Conservation (phyloP, 2,797 vertebrate species). For the Sebastes oblongus region DNA sequence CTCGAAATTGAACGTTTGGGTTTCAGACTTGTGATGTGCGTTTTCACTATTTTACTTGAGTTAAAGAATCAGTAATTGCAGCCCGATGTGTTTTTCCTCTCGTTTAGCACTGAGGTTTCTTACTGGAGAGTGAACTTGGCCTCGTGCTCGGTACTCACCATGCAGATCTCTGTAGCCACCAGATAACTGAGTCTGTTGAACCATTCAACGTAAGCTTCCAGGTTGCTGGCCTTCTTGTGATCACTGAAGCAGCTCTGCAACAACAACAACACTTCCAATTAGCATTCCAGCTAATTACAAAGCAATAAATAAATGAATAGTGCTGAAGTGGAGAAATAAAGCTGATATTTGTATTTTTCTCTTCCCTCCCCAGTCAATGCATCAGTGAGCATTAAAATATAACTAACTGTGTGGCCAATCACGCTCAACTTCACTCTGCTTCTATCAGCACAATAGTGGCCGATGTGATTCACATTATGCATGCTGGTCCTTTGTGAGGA, state of each 20-base stretch:
- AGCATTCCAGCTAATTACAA: not conserved
- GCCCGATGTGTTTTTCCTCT: not conserved
- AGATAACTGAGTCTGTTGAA: slow-evolving; percentile 96
- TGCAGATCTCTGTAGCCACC: slow-evolving; percentile 96
- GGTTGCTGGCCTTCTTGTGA: slow-evolving; percentile 88
- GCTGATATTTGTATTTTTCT: not conserved
- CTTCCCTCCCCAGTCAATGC: not conserved
- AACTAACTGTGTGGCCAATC: not conserved
- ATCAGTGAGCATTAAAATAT: slow-evolving; percentile 3
- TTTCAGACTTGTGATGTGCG: not conserved
- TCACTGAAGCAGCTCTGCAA: slow-evolving; percentile 87
- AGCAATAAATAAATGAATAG: not conserved
- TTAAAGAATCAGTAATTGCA: not conserved
- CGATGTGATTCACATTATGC: slow-evolving; percentile 17
- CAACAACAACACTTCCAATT: slow-evolving; percentile 25
- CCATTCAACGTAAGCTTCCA: slow-evolving; percentile 96
- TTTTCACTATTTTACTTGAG: not conserved
- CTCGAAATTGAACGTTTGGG: not conserved
- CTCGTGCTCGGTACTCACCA: slow-evolving; percentile 78
- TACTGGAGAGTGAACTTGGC: not conserved
- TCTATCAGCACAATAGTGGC: slow-evolving; percentile 24
- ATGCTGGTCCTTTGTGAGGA: slow-evolving; percentile 56
- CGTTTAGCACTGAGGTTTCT: not conserved
- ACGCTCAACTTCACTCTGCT: slow-evolving; percentile 20
- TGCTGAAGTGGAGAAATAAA: not conserved